These are phyloP conservation scores for Aplochiton taeniatus DNA, from an alignment of 2,797 vertebrate genomes.

Conservation along the genomic window DNA sequence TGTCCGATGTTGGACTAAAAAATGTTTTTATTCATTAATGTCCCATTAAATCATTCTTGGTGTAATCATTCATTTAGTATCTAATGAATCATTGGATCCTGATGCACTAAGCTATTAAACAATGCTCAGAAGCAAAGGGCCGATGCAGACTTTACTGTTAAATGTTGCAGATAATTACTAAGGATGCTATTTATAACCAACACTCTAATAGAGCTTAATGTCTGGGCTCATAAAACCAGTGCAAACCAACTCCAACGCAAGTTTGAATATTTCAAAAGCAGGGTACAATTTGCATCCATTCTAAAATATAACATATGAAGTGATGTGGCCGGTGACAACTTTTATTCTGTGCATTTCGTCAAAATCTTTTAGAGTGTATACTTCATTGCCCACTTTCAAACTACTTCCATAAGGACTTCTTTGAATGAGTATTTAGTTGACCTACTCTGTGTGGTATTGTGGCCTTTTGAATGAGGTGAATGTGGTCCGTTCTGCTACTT, in stretches of 20 bases:
- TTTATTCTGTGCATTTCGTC: too few relatives aligned
- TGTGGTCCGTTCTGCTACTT: neutral
- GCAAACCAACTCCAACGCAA: too few relatives aligned
- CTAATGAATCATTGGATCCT: constrained; percentile 18
- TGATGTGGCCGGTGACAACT: neutral
- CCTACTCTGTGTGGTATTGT: constrained; percentile 28
- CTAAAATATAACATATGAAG: neutral
- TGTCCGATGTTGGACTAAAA: too few relatives aligned
- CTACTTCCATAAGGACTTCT: constrained; percentile 36
- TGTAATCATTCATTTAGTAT: constrained; percentile 38
- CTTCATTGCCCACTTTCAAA: too few relatives aligned
- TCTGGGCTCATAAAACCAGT: neutral
- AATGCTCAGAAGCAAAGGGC: neutral
- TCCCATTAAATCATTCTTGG: constrained; percentile 5
- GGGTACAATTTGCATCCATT: too few relatives aligned
- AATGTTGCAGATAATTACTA: constrained; percentile 38
- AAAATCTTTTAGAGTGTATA: too few relatives aligned
- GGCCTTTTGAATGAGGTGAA: too few relatives aligned
- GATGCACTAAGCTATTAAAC: constrained; percentile 23
- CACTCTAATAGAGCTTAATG: constrained; percentile 5
- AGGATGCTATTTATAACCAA: constrained; percentile 20
- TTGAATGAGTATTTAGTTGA: constrained; percentile 48
- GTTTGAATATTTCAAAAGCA: neutral
- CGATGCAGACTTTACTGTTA: constrained; percentile 5
- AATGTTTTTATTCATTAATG: too few relatives aligned